phyloP scores from a whole-genome alignment of 1,140 invertebrate genomes.

The Habropoda laboriosa region DNA sequence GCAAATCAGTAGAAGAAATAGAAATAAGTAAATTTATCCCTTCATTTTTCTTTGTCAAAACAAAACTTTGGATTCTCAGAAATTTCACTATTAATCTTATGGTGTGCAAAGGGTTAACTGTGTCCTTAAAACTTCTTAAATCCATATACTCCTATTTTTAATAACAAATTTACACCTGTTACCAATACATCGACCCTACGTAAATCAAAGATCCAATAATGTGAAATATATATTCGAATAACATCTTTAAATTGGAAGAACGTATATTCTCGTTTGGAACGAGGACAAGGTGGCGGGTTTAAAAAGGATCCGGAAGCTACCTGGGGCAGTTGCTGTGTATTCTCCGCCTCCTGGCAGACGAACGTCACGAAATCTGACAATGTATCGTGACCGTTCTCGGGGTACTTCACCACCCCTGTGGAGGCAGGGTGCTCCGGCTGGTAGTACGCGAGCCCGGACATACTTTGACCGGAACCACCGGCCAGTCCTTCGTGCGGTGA shows the following conservation, averaged over 20 bases:
- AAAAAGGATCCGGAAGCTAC: conserved; percentile 81
- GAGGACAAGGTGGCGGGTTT: conserved; percentile 42
- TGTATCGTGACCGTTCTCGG: conserved; percentile 93
- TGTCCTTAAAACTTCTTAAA: no score
- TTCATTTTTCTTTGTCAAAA: no score
- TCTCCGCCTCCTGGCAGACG: conserved; percentile 96
- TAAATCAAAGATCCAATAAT: no score
- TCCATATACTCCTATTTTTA: no score
- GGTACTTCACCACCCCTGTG: conserved; percentile 88
- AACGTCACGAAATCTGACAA: conserved; percentile 98
- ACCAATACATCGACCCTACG: no score
- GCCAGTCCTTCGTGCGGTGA: conserved; percentile 85
- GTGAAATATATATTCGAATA: no score
- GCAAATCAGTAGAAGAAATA: no score
- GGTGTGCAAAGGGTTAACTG: no score
- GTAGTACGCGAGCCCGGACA: conserved; percentile 85
- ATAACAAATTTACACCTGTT: no score
- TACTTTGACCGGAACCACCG: conserved; percentile 86
- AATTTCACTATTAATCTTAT: no score
- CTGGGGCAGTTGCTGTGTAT: conserved; percentile 90
- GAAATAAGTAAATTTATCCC: no score
- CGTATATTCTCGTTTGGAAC: neutral
- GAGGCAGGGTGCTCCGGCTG: conserved; percentile 84
- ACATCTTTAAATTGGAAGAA: neutral
- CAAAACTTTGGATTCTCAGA: no score